Evolutionary conservation across 1,140 invertebrate species (phyloP), one percentile per base, ranked within the genome.

Genomic region (Leptinotarsa lineolata): DNA sequence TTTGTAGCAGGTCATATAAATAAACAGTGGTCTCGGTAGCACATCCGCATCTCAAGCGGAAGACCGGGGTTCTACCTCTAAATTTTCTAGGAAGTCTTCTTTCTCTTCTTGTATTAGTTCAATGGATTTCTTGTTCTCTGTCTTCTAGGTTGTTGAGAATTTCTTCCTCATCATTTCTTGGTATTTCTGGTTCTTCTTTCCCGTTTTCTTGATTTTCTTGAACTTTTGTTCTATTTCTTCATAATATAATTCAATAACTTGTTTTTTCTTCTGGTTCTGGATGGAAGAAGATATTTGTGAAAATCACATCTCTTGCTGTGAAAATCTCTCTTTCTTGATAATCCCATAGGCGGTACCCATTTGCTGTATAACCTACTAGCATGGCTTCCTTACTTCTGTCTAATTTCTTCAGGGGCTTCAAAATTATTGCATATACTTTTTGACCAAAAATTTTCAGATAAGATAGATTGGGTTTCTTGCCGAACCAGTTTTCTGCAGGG

Each of bases 401-500:
- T 21, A 63, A 45, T 65, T 76, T 74, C 61, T 70, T 71, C 4
- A 71, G 45, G 15, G 66, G 44, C 75, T 48, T 46, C 24, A 76
- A 59, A 59, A 63, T 39, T 75, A 72, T 66, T 3, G 72, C 74
- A 72, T 76, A 78, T 44, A 77, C 77, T 65, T 60, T 48, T 68
- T 74, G 77, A 13, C 82, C 81, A 76, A 83, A 83, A 6, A 81
- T 75, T 63, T 75, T 70, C 30, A 84, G 54, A 22, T 78, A 78
- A n/a, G 30, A 54, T 2, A 84, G 16, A 60, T 83, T 66, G 0
- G 80, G 78, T 70, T 81, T 80, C 39, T 67, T 76, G 2, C 76
- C 78, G 45, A 67, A 79, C 81, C 80, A 84, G 48, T 78, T 78
- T 72, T 84, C 81, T 58, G 68, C 77, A 12, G 83, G 81, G 67